Evolutionary conservation across 2,888 invertebrate genomes (phyloP).

Genomic region (Abrostola triplasia): DNA sequence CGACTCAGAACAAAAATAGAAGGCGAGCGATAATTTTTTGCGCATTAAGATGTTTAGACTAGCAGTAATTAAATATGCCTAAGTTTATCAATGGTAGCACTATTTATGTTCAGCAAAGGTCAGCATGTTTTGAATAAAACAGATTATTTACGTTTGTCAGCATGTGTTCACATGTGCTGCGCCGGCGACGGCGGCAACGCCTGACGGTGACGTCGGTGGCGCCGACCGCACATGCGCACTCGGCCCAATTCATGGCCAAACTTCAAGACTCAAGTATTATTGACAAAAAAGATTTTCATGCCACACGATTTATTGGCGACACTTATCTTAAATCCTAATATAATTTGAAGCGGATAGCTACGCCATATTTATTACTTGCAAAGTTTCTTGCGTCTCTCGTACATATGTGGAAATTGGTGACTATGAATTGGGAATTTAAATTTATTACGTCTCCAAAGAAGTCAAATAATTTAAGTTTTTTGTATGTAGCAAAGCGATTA

Average conservation of each 20-base stretch:
- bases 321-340: slow-evolving; percentile 37
- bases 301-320: slow-evolving; percentile 53
- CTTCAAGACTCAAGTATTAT: slow-evolving; percentile 52
- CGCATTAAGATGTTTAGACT: slow-evolving; percentile 20
- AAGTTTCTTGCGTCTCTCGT: slow-evolving; percentile 26
- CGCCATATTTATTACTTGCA: slow-evolving; percentile 23
- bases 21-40: slow-evolving; percentile 3
- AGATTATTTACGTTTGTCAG: slow-evolving; percentile 71
- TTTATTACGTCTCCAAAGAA: slow-evolving; percentile 22
- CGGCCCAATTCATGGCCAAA: slow-evolving; percentile 63
- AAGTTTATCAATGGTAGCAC: slow-evolving; percentile 39
- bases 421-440: slow-evolving; percentile 16
- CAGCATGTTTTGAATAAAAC: slow-evolving; percentile 69
- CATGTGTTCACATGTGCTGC: slow-evolving; percentile 73
- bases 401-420: slow-evolving; percentile 11
- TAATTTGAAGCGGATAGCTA: slow-evolving; percentile 39
- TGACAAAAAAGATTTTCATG: slow-evolving; percentile 57
- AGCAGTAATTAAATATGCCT: slow-evolving; percentile 21
- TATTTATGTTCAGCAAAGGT: slow-evolving; percentile 62
- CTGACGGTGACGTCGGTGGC: slow-evolving; percentile 63
- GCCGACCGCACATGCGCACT: slow-evolving; percentile 67
- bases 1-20: slow-evolving; percentile 9
- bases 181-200: slow-evolving; percentile 61
- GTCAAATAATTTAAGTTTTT: slow-evolving; percentile 9
- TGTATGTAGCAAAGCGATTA: slow-evolving; percentile 17